Base-by-base conservation (phyloP, 2,797 vertebrate genomes). In the Fundulus diaphanus region DNA sequence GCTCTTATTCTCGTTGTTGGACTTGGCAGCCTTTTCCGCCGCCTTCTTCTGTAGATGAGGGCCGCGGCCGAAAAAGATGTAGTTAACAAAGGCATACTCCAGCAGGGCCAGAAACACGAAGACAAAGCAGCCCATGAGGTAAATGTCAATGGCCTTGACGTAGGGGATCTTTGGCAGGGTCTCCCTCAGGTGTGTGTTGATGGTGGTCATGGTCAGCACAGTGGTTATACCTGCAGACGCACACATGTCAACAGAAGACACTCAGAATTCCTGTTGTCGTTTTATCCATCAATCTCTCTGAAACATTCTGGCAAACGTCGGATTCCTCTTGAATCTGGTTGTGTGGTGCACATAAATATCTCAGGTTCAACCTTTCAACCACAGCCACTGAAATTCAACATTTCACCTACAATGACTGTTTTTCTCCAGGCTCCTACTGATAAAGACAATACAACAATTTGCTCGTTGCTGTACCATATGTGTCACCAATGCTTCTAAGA, bases 141-240 rank as follows among this genome's bases (percentile, higher is more conserved):
- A 98, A 89, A 97, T 96, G 84, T 98, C 97, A 73, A 97, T 97
- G 24, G 97, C 97, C 83, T 98, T 98, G 79, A 98, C 97, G 0
- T 97, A 98, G 18, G 97, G 97, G 83, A 98, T 98, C 94, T 98
- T 98, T 76, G 97, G 97, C 82, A 98, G 93, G 0, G 97, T 98
- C 92, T 98, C 97, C 88, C 96, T 95, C 82, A 98, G 95, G 75
- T 98, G 97, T 52, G 97, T 98, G 86, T 96, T 98, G 91, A 97
- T 98, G 85, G 97, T 97, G 49, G 97, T 98, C 97, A 98, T 98
- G 13, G 97, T 98, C 90, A 98, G 92, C 85, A 98, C 97, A 2
- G 97, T 98, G 15, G 97, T 98, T 86, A 98, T 98, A 84, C 97
- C 97, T 98, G 79, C 0, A 0, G 81, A 85, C 72, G 24, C 29